phyloP scores from a whole-genome alignment of 2,888 invertebrate species.

The Acronicta aceris region DNA sequence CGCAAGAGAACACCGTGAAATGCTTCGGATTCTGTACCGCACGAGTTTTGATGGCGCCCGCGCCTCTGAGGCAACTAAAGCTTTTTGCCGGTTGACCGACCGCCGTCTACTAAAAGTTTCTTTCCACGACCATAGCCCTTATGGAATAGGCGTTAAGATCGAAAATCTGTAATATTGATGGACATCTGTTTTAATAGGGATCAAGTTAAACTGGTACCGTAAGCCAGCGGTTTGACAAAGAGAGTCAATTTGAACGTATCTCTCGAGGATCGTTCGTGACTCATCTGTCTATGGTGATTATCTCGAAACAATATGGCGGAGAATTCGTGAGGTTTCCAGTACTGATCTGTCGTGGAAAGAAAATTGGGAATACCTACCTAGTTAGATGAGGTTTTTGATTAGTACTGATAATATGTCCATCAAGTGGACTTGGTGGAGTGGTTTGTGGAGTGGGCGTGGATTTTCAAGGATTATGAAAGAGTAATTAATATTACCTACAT shows the following conservation, averaged over 20 bases:
- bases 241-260: constrained; percentile 80
- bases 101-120: constrained; percentile 28
- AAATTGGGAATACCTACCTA: constrained; percentile 48
- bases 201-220: constrained; percentile 56
- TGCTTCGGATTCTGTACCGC: constrained; percentile 56
- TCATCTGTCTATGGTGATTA: constrained; percentile 80
- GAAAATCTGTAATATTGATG: constrained; percentile 21
- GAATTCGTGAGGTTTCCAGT: constrained; percentile 52
- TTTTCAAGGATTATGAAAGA: no score
- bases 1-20: constrained; percentile 61
- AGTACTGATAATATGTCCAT: constrained; percentile 18
- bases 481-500: no score
- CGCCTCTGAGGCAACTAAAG: constrained; percentile 51
- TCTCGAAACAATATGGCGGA: constrained; percentile 72
- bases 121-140: constrained; percentile 22
- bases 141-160: constrained; percentile 25
- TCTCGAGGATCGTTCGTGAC: constrained; percentile 78
- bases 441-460: no score
- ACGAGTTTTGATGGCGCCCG: constrained; percentile 58
- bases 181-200: constrained; percentile 49
- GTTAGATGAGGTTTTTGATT: constrained; percentile 31
- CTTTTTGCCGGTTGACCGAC: constrained; percentile 51
- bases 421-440: constrained; percentile 10
- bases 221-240: constrained; percentile 79
- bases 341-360: constrained; percentile 47